phyloP scores from a whole-genome alignment of 2,113 vertebrate genomes.

The Sinocyclocheilus grahami region DNA sequence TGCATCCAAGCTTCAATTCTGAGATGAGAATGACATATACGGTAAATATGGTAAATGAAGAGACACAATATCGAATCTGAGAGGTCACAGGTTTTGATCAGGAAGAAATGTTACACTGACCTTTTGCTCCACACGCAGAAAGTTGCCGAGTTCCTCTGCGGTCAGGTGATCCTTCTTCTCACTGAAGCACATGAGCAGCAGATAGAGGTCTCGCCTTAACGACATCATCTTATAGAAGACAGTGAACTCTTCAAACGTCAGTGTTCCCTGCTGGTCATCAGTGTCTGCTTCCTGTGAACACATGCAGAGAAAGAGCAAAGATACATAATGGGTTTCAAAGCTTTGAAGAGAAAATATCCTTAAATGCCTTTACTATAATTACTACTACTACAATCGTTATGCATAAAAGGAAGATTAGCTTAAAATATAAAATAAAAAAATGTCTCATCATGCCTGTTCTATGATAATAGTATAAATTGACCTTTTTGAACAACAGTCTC shows the following conservation, averaged over 20 bases:
- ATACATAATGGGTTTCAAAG: neutral
- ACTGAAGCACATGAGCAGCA: conserved; percentile 91
- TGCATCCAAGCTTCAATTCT: neutral
- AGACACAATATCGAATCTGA: neutral
- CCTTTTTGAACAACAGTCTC: neutral
- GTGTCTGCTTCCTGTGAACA: conserved; percentile 91
- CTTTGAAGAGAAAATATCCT: neutral
- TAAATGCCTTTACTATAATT: too few species aligned
- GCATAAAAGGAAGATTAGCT: too few species aligned
- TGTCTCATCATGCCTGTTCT: neutral
- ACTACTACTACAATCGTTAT: too few species aligned
- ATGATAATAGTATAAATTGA: neutral
- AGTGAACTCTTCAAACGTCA: conserved; percentile 94
- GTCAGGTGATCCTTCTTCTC: conserved; percentile 95
- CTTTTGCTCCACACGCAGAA: conserved; percentile 92
- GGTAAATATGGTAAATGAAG: neutral
- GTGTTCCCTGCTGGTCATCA: conserved; percentile 92
- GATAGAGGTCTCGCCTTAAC: conserved; percentile 88
- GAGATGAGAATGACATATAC: too few species aligned
- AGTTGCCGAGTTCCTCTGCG: conserved; percentile 86
- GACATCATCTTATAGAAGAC: conserved; percentile 99
- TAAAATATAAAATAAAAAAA: too few species aligned
- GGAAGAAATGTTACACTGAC: conserved; percentile 65
- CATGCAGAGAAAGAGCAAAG: neutral
- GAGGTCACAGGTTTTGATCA: neutral